Conservation (phyloP, 2,113 vertebrate species). For the Lanius collurio region DNA sequence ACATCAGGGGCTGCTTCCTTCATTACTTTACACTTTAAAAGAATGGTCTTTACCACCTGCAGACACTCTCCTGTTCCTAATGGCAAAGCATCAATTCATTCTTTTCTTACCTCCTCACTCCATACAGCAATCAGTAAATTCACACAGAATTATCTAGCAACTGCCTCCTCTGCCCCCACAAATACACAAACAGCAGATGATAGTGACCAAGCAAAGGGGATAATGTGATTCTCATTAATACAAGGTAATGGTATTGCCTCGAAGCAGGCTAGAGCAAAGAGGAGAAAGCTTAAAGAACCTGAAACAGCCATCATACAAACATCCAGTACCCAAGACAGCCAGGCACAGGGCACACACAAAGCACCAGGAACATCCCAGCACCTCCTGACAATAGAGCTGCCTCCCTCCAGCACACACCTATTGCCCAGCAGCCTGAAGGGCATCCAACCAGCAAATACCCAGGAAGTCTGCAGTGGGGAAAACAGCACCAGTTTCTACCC, state of each 20-base stretch:
- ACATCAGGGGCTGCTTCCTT: not conserved
- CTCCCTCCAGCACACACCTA: not conserved
- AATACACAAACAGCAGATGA: not conserved
- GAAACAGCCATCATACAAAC: not conserved
- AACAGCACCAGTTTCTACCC: not conserved
- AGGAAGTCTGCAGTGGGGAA: not conserved
- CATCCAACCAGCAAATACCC: not conserved
- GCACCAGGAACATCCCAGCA: not conserved
- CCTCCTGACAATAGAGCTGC: not conserved
- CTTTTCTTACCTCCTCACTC: not conserved
- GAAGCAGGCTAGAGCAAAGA: not conserved
- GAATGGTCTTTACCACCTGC: not conserved
- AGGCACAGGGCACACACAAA: not conserved
- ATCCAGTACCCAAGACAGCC: not conserved
- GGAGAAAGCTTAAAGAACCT: not conserved
- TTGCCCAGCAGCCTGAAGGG: not conserved
- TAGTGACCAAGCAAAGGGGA: not conserved
- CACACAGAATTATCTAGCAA: not conserved
- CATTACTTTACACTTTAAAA: not conserved
- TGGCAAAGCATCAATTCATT: not conserved
- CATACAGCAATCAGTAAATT: not conserved
- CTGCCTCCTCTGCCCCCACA: not conserved
- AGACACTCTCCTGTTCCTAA: not conserved
- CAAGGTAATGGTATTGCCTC: not conserved
- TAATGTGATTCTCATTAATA: not conserved